Evolutionary conservation across 2,113 vertebrate species (phyloP).

Genomic region (Beaufortia kweichowensis): DNA sequence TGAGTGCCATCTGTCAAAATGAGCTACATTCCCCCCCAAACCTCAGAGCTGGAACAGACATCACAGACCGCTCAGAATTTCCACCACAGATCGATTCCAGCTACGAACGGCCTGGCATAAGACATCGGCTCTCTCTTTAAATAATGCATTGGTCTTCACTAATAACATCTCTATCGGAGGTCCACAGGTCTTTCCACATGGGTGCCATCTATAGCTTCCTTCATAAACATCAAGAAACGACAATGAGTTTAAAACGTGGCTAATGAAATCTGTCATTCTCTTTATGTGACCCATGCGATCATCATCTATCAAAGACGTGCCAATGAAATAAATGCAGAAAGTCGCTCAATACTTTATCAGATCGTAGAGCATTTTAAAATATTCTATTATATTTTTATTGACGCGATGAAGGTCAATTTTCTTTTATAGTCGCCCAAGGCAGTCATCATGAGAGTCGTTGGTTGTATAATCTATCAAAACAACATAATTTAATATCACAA

Average conservation of each 20-base stretch:
- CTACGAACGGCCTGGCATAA: constrained; percentile 48
- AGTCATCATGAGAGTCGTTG: neutral
- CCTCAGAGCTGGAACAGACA: neutral
- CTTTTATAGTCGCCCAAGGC: neutral
- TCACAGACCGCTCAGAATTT: constrained; percentile 22
- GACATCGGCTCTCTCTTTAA: constrained; percentile 52
- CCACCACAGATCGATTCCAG: constrained; percentile 40
- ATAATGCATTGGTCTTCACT: constrained; percentile 69
- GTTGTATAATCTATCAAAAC: neutral
- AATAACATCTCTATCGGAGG: constrained; percentile 67
- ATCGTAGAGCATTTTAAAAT: neutral
- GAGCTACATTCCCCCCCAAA: constrained; percentile 8
- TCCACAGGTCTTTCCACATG: constrained; percentile 43
- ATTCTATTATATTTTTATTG: constrained; percentile 37
- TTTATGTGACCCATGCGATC: constrained; percentile 13
- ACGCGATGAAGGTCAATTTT: neutral
- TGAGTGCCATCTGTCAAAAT: constrained; percentile 37
- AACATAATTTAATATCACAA: neutral
- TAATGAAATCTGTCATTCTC: constrained; percentile 21
- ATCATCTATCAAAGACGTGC: constrained; percentile 23
- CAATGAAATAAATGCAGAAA: neutral
- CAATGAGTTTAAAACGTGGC: constrained; percentile 1
- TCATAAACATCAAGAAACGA: constrained; percentile 3
- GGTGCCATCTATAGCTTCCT: constrained; percentile 19
- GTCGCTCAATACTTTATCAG: neutral